These are phyloP conservation scores for Drosophila infuscata DNA, from an alignment of 2,888 invertebrate species.

Conservation along the genomic window DNA sequence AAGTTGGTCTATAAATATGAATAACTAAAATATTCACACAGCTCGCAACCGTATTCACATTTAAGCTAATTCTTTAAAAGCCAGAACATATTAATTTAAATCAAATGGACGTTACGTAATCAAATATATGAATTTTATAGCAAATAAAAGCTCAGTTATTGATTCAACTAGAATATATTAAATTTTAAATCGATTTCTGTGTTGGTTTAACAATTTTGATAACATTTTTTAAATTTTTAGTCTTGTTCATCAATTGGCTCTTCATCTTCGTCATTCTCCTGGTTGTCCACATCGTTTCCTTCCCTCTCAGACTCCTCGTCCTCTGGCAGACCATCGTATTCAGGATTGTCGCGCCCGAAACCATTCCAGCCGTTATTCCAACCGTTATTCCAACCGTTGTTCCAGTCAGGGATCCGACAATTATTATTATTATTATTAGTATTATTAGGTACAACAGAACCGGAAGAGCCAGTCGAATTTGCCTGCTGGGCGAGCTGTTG, in stretches of 20 bases:
- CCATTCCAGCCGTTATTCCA: constrained; percentile 17
- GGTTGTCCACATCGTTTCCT: neutral
- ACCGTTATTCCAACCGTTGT: neutral
- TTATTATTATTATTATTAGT: neutral
- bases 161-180: constrained; percentile 16
- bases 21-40: constrained; percentile 31
- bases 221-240: constrained; percentile 1
- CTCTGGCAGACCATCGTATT: neutral
- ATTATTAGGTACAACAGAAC: too few species aligned
- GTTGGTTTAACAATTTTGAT: constrained; percentile 14
- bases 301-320: neutral
- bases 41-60: constrained; percentile 47
- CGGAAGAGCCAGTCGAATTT: constrained; percentile 8
- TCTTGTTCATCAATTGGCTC: neutral
- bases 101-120: constrained; percentile 48
- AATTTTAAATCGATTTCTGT: neutral
- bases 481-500: constrained; percentile 12
- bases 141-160: neutral
- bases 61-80: constrained; percentile 44
- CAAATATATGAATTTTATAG: constrained; percentile 22
- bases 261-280: neutral
- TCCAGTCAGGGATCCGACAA: neutral
- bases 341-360: constrained; percentile 23
- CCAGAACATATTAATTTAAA: constrained; percentile 57
- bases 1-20: constrained; percentile 53